Conservation (phyloP, 2,888 invertebrate species). For the Euproctis similis region DNA sequence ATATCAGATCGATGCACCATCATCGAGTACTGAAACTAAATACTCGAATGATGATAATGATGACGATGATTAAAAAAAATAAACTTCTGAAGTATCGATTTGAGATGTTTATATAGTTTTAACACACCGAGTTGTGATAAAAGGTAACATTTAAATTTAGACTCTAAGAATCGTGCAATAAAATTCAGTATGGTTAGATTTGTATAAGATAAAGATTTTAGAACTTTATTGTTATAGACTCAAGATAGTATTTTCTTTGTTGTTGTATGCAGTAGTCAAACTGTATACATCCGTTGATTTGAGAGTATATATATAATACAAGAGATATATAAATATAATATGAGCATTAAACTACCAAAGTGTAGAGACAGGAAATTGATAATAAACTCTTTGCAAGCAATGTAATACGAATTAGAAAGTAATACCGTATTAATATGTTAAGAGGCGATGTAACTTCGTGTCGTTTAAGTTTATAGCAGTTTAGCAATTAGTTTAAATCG, state of each 20-base stretch:
- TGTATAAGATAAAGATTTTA: constrained; percentile 27
- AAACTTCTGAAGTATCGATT: constrained; percentile 64
- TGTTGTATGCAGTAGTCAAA: constrained; percentile 20
- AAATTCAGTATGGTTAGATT: too few species aligned
- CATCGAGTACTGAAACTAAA: constrained; percentile 15
- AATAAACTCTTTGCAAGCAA: constrained; percentile 27
- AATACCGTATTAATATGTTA: constrained; percentile 10
- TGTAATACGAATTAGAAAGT: constrained; percentile 23
- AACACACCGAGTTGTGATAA: constrained; percentile 66
- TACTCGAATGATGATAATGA: constrained; percentile 20
- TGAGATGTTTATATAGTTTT: constrained; percentile 70
- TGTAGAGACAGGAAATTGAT: constrained; percentile 22
- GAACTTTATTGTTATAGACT: constrained; percentile 22
- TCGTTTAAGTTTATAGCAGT: constrained; percentile 11
- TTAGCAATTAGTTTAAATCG: constrained; percentile 8
- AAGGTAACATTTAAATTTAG: constrained; percentile 32
- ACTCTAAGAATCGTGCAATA: too few species aligned
- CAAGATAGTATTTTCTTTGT: constrained; percentile 29
- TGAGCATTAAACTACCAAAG: constrained; percentile 9
- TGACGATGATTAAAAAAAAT: constrained; percentile 57
- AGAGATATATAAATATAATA: constrained; percentile 32
- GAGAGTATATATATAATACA: constrained; percentile 38
- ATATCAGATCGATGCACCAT: constrained; percentile 40
- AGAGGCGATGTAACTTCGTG: constrained; percentile 11
- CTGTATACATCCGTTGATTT: constrained; percentile 42